phyloP scores from a whole-genome alignment of 2,113 vertebrate species.

The Clarias batrachus region DNA sequence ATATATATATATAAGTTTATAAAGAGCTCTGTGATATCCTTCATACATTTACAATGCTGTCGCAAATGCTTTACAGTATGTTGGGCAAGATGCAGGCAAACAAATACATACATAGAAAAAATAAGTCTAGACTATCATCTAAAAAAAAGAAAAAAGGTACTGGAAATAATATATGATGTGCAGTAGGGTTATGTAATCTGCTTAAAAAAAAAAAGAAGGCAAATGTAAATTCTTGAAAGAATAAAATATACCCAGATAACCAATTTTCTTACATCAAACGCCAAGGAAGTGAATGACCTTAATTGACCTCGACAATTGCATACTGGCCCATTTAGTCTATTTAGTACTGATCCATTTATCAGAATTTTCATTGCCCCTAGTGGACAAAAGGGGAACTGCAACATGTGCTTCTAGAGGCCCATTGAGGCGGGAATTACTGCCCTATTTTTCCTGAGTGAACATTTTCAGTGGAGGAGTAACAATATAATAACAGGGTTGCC shows the following conservation, averaged over 20 bases:
- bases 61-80: neutral
- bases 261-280: no score
- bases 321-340: neutral
- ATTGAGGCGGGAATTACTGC: neutral
- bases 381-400: neutral
- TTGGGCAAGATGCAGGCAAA: neutral
- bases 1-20: neutral
- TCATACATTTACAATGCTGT: neutral
- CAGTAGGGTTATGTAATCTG: neutral
- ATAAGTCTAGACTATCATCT: neutral
- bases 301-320: neutral
- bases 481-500: neutral
- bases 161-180: neutral
- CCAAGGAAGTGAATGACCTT: neutral
- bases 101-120: neutral
- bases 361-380: neutral
- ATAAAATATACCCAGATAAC: no score
- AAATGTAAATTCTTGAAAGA: no score
- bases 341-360: neutral
- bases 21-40: neutral
- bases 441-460: neutral
- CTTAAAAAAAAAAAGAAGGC: no score
- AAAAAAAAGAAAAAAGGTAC: neutral
- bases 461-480: neutral
- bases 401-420: neutral